These are phyloP conservation scores for Apostichopus leukothele DNA, from an alignment of 53 echinoderm and acorn worm species.

Conservation along the genomic window DNA sequence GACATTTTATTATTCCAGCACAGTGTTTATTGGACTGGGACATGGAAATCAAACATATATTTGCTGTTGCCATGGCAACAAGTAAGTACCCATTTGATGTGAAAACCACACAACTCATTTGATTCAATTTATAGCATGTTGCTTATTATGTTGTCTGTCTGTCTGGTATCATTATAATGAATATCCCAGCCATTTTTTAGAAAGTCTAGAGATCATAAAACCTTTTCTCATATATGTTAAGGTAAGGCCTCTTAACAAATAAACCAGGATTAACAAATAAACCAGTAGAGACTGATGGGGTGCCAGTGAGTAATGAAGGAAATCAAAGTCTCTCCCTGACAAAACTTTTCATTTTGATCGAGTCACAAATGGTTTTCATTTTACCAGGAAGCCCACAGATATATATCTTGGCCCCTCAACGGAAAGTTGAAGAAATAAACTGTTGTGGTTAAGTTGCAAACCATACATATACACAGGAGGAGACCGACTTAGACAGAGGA, in stretches of 20 bases:
- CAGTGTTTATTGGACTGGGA: no score
- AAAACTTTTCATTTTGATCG: no score
- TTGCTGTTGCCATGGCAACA: neutral
- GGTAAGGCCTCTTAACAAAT: neutral
- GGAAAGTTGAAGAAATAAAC: no score
- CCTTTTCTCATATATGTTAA: neutral
- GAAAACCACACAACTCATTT: conserved; percentile 3
- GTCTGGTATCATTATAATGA: neutral
- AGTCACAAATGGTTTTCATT: no score
- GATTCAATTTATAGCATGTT: neutral
- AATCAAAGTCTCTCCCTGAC: no score
- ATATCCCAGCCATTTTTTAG: neutral
- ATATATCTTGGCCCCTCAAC: no score
- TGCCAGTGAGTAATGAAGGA: neutral
- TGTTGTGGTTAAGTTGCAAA: no score
- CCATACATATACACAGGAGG: no score
- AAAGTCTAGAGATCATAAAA: neutral
- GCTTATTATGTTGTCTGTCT: neutral
- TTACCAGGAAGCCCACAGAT: no score
- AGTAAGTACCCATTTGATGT: neutral
- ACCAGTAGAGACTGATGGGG: neutral
- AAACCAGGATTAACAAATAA: neutral
- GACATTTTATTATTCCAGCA: no score
- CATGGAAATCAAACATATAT: neutral
- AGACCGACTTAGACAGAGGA: no score